phyloP scores from a whole-genome alignment of 2,888 invertebrate species.

The Amitus sp. region DNA sequence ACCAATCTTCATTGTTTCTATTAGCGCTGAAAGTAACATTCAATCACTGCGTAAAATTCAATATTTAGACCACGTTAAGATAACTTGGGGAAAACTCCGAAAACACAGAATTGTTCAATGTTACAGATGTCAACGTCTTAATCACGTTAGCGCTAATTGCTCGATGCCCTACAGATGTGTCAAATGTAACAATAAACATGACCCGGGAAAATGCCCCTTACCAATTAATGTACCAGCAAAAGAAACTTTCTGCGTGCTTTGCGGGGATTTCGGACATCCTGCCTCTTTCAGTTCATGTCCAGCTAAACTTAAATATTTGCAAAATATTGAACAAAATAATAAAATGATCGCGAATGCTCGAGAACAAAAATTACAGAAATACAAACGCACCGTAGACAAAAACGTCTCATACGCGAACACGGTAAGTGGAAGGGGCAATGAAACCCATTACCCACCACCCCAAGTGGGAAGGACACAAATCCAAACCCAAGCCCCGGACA shows the following conservation, averaged over 20 bases:
- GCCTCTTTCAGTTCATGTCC: background rate
- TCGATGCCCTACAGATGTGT: conserved; percentile 25
- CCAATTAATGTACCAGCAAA: background rate
- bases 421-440: too few species aligned
- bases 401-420: too few species aligned
- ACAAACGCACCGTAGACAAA: too few species aligned
- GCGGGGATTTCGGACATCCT: background rate
- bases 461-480: too few species aligned
- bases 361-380: too few species aligned
- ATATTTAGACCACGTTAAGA: background rate
- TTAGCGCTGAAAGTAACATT: background rate
- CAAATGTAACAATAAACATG: conserved; percentile 17
- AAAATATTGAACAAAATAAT: too few species aligned
- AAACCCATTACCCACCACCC: too few species aligned
- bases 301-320: background rate
- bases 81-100: background rate
- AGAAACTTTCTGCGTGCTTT: background rate
- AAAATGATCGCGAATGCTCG: too few species aligned
- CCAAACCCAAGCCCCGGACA: too few species aligned
- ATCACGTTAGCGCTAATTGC: conserved; percentile 27
- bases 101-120: conserved; percentile 25
- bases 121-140: conserved; percentile 30
- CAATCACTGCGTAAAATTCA: background rate
- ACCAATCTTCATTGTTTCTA: background rate
- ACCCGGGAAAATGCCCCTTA: conserved; percentile 21